Conservation (phyloP, 2,797 vertebrate genomes). For the Siniperca obscura region DNA sequence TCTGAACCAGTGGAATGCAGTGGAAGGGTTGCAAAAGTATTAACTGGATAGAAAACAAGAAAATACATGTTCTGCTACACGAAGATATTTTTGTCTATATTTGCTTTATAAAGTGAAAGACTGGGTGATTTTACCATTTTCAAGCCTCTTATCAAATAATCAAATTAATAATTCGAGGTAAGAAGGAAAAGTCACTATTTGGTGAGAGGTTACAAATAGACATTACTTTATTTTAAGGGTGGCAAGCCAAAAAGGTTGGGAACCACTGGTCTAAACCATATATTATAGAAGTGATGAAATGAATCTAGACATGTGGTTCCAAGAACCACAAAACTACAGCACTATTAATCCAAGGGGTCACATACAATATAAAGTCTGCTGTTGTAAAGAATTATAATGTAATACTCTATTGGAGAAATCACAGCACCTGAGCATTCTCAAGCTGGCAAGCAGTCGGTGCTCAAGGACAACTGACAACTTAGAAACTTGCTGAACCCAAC, state of each 20-base stretch:
- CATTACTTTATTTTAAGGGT: background rate
- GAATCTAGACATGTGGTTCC: background rate
- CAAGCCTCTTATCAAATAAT: background rate
- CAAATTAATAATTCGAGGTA: background rate
- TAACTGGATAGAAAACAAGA: background rate
- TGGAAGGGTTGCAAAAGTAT: background rate
- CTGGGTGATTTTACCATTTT: background rate
- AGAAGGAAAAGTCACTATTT: background rate
- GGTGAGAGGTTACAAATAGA: background rate
- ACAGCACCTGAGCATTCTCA: slow-evolving; percentile 3
- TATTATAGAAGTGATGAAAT: background rate
- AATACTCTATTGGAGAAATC: background rate
- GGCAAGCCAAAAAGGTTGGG: background rate
- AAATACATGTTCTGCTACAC: background rate
- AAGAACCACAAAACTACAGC: slow-evolving; percentile 12
- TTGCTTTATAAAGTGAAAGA: background rate
- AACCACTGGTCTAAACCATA: background rate
- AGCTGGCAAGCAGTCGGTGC: slow-evolving; percentile 22
- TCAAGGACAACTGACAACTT: slow-evolving; percentile 34
- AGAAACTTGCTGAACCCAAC: slow-evolving; percentile 9
- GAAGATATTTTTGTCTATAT: background rate
- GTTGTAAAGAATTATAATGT: slow-evolving; percentile 15
- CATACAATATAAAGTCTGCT: background rate
- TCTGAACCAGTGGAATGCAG: slow-evolving; percentile 1
- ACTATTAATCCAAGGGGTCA: slow-evolving; percentile 6